Evolutionary conservation across 2,888 invertebrate species (phyloP).

Genomic region (Platycnemis pennipes): DNA sequence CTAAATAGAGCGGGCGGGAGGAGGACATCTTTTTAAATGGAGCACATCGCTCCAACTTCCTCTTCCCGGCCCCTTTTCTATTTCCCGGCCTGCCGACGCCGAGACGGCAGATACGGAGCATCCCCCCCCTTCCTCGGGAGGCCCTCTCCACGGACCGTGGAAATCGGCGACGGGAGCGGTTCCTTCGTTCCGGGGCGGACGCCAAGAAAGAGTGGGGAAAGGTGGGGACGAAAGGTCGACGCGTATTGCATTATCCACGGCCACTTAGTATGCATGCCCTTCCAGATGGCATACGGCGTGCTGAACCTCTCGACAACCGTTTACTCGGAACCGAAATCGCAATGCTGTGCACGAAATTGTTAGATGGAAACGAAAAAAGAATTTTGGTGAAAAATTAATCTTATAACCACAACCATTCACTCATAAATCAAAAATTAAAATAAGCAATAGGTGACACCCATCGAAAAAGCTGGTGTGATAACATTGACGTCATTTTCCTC

Average conservation of each 20-base stretch:
- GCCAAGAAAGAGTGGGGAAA: neutral
- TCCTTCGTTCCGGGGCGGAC: neutral
- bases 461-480: no score
- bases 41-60: neutral
- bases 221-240: neutral
- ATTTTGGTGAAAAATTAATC: no score
- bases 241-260: constrained; percentile 50
- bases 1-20: neutral
- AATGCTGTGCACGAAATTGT: no score
- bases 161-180: neutral
- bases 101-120: neutral
- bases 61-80: neutral
- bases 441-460: no score
- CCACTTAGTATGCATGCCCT: neutral
- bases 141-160: neutral
- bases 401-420: no score
- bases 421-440: no score
- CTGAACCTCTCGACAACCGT: no score
- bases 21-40: neutral
- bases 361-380: no score
- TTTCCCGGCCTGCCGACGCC: neutral
- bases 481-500: no score
- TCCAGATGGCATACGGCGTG: neutral
- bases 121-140: neutral
- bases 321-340: no score